Evolutionary conservation across 2,797 vertebrate species (phyloP).

Genomic region (Neomorphus geoffroyi): DNA sequence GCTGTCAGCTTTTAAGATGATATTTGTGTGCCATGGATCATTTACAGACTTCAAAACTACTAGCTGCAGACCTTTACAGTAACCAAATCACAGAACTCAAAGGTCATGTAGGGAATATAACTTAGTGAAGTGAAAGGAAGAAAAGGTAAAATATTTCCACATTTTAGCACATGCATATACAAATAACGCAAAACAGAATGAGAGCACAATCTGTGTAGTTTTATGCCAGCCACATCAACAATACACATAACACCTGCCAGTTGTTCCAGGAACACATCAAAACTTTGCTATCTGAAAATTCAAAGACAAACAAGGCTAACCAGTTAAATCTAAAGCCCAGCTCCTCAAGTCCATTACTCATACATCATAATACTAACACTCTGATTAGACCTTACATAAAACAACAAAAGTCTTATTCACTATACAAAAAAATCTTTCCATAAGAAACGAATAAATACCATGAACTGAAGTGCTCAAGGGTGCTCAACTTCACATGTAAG

Average conservation of each 20-base stretch:
- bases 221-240: background rate
- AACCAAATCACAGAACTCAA: background rate
- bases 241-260: background rate
- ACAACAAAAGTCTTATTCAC: rapidly evolving
- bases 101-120: background rate
- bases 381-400: background rate
- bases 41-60: background rate
- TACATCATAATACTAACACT: background rate
- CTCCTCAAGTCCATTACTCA: background rate
- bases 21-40: background rate
- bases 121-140: background rate
- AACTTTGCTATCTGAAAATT: background rate
- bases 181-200: background rate
- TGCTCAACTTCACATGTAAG: background rate
- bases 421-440: background rate
- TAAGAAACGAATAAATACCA: background rate
- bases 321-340: background rate
- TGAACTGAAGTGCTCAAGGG: background rate
- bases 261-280: background rate
- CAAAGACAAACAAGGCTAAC: background rate
- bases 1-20: background rate
- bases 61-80: background rate
- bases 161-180: background rate
- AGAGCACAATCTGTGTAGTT: background rate
- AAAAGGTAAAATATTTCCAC: background rate